Evolutionary conservation across 2,113 vertebrate species (phyloP).

Genomic region (Cathartes aura): DNA sequence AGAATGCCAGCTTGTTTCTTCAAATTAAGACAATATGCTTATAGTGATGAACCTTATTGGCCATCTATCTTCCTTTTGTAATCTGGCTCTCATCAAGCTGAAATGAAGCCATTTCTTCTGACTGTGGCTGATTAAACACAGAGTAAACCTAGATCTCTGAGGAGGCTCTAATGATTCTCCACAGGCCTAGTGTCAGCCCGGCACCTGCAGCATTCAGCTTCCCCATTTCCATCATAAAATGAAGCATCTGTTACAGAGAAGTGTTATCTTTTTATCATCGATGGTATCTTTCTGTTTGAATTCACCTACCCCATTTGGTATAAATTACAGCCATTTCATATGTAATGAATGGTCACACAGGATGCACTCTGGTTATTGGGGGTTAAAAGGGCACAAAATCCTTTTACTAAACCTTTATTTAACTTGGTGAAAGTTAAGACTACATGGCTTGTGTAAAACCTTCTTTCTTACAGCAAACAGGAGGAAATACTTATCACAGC

Average conservation of each 20-base stretch:
- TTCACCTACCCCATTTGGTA: conserved; percentile 78
- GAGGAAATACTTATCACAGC: conserved; percentile 32
- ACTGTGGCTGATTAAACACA: conserved; percentile 93
- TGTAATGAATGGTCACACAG: conserved; percentile 74
- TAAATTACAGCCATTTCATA: conserved; percentile 75
- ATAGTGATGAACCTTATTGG: conserved; percentile 61
- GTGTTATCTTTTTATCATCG: conserved; percentile 71
- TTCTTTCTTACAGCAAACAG: conserved; percentile 40
- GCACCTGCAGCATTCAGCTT: conserved; percentile 88
- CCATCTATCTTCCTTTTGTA: conserved; percentile 74
- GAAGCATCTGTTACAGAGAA: conserved; percentile 83
- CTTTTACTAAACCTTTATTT: conserved; percentile 62
- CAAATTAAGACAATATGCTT: conserved; percentile 78
- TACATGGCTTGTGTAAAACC: neutral
- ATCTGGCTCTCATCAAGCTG: conserved; percentile 78
- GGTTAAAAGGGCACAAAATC: conserved; percentile 64
- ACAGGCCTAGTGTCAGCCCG: conserved; percentile 77
- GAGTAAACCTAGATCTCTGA: conserved; percentile 76
- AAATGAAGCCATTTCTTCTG: conserved; percentile 90
- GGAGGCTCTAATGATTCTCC: conserved; percentile 78
- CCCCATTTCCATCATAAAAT: conserved; percentile 79
- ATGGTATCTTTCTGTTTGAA: conserved; percentile 72
- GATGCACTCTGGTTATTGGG: conserved; percentile 55
- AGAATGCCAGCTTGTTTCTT: conserved; percentile 69
- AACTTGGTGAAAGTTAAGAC: conserved; percentile 58